A percentile compares a stretch with the other conserved stretches of the same genome.
phyloP scores from a whole-genome alignment of 2,888 invertebrate genomes.

The Biston betularia region DNA sequence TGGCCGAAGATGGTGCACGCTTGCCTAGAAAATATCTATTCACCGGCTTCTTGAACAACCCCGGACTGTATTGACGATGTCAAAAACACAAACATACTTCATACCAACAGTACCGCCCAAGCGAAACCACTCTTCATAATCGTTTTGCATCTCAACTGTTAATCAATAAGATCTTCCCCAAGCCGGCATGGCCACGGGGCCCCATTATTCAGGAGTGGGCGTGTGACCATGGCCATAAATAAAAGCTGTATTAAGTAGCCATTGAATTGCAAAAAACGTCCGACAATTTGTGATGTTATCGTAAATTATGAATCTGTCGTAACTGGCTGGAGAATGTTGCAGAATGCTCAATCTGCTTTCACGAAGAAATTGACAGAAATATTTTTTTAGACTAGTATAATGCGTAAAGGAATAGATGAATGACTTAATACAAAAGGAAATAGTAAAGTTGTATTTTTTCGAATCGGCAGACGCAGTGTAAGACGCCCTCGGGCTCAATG shows the following conservation, averaged over 20 bases:
- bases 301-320: slow-evolving; percentile 15
- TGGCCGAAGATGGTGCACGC: too few species aligned
- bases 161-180: slow-evolving; percentile 63
- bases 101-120: slow-evolving; percentile 41
- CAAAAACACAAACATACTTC: background rate
- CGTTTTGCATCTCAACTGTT: slow-evolving; percentile 52
- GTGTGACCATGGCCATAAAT: slow-evolving; percentile 54
- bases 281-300: slow-evolving; percentile 22
- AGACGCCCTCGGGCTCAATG: too few species aligned
- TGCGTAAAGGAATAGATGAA: too few species aligned
- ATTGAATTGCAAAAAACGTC: slow-evolving; percentile 37
- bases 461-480: too few species aligned
- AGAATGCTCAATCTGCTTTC: slow-evolving; percentile 9
- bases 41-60: too few species aligned
- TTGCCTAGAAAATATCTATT: too few species aligned
- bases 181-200: slow-evolving; percentile 48
- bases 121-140: slow-evolving; percentile 54
- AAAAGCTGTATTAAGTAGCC: slow-evolving; percentile 47
- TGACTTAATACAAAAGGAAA: too few species aligned
- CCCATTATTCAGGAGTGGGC: slow-evolving; percentile 52
- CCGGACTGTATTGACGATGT: too few species aligned
- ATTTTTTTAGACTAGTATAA: background rate
- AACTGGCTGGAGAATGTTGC: slow-evolving; percentile 18
- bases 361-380: background rate
- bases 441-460: too few species aligned